phyloP scores from a whole-genome alignment of 1,140 invertebrate species.

The Anadara kagoshimensis region DNA sequence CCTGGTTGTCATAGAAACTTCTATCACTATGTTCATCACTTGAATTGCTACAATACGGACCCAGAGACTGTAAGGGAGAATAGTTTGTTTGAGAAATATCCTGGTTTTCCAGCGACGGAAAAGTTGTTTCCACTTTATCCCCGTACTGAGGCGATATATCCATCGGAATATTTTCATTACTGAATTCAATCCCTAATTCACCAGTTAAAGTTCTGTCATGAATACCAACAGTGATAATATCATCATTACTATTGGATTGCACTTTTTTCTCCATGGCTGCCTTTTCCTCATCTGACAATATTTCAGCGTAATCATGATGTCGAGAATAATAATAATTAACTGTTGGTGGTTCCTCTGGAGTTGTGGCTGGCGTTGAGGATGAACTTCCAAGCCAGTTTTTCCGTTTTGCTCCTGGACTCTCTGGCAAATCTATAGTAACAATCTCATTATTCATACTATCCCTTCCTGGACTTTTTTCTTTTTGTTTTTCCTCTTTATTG shows the following conservation, averaged over 20 bases:
- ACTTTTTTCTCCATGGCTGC: conserved; percentile 8
- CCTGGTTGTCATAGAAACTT: conserved; percentile 22
- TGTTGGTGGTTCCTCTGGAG: conserved; percentile 36
- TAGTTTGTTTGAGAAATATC: conserved; percentile 1
- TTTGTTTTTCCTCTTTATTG: conserved; percentile 15
- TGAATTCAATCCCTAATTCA: background rate
- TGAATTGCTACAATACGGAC: conserved; percentile 6
- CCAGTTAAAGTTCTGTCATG: background rate
- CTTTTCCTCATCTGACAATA: conserved; percentile 54
- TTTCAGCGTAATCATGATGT: conserved; percentile 67
- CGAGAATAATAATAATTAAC: conserved; percentile 52
- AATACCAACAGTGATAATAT: background rate
- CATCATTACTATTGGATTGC: conserved; percentile 5
- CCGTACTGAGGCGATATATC: conserved; percentile 20
- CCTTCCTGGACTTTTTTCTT: background rate
- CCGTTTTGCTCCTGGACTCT: conserved; percentile 53
- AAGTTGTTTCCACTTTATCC: conserved; percentile 27
- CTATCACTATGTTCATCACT: conserved; percentile 22
- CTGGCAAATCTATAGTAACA: conserved; percentile 44
- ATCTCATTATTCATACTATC: conserved; percentile 11
- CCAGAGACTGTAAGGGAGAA: background rate
- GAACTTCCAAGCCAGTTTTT: conserved; percentile 44
- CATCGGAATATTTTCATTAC: background rate
- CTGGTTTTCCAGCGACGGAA: conserved; percentile 20
- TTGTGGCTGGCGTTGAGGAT: conserved; percentile 29